Conservation (phyloP, 2,888 invertebrate species). For the Incurvaria masculella region DNA sequence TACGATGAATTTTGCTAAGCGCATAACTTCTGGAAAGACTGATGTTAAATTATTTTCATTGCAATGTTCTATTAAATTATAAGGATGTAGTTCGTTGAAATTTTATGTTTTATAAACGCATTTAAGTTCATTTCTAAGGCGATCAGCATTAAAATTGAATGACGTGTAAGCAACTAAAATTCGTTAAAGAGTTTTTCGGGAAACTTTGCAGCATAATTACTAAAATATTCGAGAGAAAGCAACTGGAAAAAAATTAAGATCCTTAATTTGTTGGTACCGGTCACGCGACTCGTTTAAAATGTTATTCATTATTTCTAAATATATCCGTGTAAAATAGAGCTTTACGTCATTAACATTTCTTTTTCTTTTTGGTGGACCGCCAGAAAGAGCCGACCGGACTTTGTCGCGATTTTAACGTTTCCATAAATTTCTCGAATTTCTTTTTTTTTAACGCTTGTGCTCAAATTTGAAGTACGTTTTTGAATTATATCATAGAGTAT, state of each 20-base stretch:
- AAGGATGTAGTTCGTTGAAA: conserved; percentile 2
- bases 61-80: conserved; percentile 1
- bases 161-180: no score
- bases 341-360: conserved; percentile 1
- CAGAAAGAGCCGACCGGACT: neutral
- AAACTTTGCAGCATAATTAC: no score
- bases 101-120: conserved; percentile 2
- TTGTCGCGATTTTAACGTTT: no score
- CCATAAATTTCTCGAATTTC: neutral
- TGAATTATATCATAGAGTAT: neutral
- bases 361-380: conserved; percentile 3
- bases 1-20: no score
- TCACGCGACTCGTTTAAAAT: no score
- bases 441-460: neutral
- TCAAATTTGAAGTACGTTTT: neutral
- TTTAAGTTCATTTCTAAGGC: neutral
- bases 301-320: conserved; percentile 4
- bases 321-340: conserved; percentile 2
- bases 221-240: no score
- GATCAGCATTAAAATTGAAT: conserved; percentile 1
- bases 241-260: no score
- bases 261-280: no score
- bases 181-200: no score
- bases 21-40: no score
- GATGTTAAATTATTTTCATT: no score